Base-by-base conservation (phyloP, 2,113 vertebrate genomes). In the Embiotoca jacksoni region DNA sequence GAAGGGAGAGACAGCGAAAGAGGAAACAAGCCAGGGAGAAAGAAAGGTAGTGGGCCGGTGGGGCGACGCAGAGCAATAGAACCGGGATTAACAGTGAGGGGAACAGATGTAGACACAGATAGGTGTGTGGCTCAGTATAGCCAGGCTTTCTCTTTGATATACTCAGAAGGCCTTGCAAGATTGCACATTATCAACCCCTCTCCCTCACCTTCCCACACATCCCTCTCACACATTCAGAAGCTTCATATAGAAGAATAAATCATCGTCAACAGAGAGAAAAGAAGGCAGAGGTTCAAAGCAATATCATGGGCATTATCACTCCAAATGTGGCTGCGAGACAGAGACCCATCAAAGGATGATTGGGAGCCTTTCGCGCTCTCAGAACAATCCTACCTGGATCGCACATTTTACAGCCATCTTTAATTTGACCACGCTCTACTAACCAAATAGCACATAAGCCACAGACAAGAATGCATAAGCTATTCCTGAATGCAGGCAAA, bases 71-170 rank as follows among this genome's bases (percentile, higher is more conserved):
- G 79, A 85, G 87, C 84, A 86, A 77, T 70, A 82, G 78, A 88
- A 60, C 82, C 16, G 10, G 82, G 87, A 90, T 91, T 88, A 88
- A 84, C 84, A 82, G 69, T 35, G 75, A 89, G 78, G 74, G 72
- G 72, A 86, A 78, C 89, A 85, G 89, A 91, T 91, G 83, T 83
- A 75, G 82, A 86, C 88, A 79, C 73, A 72, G 84, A 91, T 89
- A 88, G 58, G 69, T 47, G 44, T 60, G 86, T 62, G 55, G 72
- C 87, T 88, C 68, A 53, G 53, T 85, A 83, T 68, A 83, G 83
- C 72, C 58, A 60, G 62, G 64, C 71, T 81, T 80, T 82, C 44
- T 86, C 60, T 90, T 84, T 81, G 68, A 88, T 91, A 63, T 81
- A 85, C 62, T 82, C 60, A 23, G 56, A 71, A 69, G 78, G 61